A percentile compares a stretch with the other conserved stretches of the same genome.
phyloP scores from a whole-genome alignment of 2,113 vertebrate species.

The Greenwoodochromis staneri region DNA sequence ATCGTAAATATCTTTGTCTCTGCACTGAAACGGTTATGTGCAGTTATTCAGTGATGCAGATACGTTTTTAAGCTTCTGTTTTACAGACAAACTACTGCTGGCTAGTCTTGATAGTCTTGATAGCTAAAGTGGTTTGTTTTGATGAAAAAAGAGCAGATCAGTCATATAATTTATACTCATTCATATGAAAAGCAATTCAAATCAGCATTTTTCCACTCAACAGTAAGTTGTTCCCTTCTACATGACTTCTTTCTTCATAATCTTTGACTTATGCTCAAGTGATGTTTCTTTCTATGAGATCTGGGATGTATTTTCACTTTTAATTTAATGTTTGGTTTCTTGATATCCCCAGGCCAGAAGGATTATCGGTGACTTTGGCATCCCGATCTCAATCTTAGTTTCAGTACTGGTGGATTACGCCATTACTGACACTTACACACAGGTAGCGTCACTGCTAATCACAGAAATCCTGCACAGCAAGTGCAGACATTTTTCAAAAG shows the following conservation, averaged over 20 bases:
- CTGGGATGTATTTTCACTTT: background rate
- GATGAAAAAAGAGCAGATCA: background rate
- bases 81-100: background rate
- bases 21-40: background rate
- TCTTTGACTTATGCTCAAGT: background rate
- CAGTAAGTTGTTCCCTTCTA: background rate
- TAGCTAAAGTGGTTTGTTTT: background rate
- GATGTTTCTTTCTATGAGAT: background rate
- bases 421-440: slow-evolving; percentile 91
- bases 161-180: background rate
- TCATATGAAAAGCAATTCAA: background rate
- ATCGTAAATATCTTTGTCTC: background rate
- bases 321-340: background rate
- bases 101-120: background rate
- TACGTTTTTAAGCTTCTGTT: background rate
- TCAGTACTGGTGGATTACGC: slow-evolving; percentile 87
- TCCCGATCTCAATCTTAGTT: slow-evolving; percentile 95
- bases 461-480: background rate
- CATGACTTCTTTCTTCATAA: background rate
- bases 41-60: background rate
- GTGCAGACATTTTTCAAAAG: background rate
- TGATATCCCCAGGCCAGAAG: slow-evolving; percentile 78
- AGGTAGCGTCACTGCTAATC: slow-evolving; percentile 67
- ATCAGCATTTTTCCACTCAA: background rate
- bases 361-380: slow-evolving; percentile 95